phyloP scores from a whole-genome alignment of 2,888 invertebrate genomes.

The Junonia oenone region DNA sequence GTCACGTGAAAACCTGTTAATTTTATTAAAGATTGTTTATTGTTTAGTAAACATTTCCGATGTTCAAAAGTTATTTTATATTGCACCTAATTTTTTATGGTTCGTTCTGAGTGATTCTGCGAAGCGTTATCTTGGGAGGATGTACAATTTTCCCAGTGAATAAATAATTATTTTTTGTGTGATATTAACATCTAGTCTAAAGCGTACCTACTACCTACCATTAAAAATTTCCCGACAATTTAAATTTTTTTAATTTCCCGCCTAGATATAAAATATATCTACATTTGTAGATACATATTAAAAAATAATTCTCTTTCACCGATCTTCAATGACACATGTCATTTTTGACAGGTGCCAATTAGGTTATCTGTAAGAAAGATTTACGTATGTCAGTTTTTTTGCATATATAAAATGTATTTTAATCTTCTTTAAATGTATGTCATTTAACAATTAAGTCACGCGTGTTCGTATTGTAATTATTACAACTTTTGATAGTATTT shows the following conservation, averaged over 20 bases:
- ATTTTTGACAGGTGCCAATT: neutral
- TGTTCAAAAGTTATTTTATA: neutral
- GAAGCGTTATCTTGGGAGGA: neutral
- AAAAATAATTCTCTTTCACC: too few species aligned
- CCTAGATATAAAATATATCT: too few species aligned
- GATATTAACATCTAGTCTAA: too few species aligned
- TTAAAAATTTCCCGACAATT: too few species aligned
- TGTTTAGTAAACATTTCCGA: neutral
- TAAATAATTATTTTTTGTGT: too few species aligned
- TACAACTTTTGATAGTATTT: neutral
- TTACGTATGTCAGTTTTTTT: neutral
- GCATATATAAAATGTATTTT: neutral
- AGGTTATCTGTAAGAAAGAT: neutral
- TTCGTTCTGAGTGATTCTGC: neutral
- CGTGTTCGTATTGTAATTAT: neutral
- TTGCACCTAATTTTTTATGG: neutral
- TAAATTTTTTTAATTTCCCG: too few species aligned
- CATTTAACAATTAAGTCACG: neutral
- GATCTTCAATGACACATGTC: too few species aligned
- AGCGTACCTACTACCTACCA: too few species aligned
- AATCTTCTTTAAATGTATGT: neutral
- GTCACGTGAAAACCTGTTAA: neutral
- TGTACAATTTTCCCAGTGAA: neutral
- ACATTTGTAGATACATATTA: too few species aligned
- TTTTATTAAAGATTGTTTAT: neutral